A percentile compares a stretch with the other conserved stretches of the same genome.
Conservation (phyloP, 2,113 vertebrate genomes). For the Alexandromys fortis region DNA sequence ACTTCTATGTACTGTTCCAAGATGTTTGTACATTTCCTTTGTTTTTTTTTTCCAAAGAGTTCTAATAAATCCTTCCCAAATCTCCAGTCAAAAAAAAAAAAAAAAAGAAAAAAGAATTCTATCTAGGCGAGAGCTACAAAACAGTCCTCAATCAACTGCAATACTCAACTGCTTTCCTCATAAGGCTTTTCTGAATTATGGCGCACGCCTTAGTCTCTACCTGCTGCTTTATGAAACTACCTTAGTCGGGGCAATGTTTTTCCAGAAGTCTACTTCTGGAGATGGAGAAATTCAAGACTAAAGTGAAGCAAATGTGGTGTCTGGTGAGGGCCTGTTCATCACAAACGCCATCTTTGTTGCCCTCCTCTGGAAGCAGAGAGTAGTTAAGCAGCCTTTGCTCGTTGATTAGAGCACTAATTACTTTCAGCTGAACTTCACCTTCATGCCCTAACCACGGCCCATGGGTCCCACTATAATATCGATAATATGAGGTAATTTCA, state of each 20-base stretch:
- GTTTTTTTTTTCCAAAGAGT: not conserved
- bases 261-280: not conserved
- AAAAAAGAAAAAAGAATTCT: no score
- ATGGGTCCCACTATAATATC: not conserved
- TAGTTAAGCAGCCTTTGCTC: not conserved
- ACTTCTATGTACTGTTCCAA: not conserved
- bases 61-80: constrained; percentile 18
- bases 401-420: not conserved
- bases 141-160: not conserved
- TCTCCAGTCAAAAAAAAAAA: not conserved
- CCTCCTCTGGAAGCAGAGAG: no score
- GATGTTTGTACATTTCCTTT: not conserved
- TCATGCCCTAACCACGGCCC: not conserved
- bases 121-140: not conserved
- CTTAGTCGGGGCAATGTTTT: not conserved
- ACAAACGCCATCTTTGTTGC: not conserved
- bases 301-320: not conserved
- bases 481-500: not conserved
- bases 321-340: not conserved
- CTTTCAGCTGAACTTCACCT: not conserved
- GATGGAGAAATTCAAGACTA: not conserved
- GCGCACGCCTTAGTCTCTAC: not conserved
- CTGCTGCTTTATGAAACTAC: not conserved
- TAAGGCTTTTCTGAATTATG: not conserved
- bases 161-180: not conserved